A percentile compares a stretch with the other conserved stretches of the same genome.
phyloP scores from a whole-genome alignment of 2,888 invertebrate genomes.

The Caenorhabditis becei region DNA sequence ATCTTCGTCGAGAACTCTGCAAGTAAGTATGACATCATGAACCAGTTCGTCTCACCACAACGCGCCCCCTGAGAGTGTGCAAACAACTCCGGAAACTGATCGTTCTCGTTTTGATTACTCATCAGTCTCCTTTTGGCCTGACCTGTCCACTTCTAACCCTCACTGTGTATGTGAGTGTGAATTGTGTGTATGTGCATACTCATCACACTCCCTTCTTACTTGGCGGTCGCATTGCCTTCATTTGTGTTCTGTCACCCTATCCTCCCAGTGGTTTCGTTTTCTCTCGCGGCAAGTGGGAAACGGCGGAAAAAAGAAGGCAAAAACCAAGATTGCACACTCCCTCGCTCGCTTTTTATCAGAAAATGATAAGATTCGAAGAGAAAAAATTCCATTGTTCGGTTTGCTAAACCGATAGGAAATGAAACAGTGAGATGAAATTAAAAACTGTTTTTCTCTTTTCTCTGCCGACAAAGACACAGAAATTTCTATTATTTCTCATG shows the following conservation, averaged over 20 bases:
- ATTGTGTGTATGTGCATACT: conserved; percentile 29
- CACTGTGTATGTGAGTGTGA: not conserved
- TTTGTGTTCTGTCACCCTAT: not conserved
- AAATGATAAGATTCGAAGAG: not conserved
- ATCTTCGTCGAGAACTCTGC: not conserved
- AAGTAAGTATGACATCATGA: conserved; percentile 7
- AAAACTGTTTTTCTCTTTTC: not conserved
- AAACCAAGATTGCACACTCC: too few species aligned
- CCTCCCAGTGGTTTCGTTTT: not conserved
- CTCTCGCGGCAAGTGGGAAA: not conserved
- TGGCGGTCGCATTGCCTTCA: conserved; percentile 27
- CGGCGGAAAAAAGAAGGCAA: not conserved
- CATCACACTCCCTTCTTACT: conserved; percentile 30
- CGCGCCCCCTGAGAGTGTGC: not conserved
- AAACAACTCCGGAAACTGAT: not conserved
- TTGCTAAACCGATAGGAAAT: too few species aligned
- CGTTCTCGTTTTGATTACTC: conserved; percentile 43
- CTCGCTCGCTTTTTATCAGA: not conserved
- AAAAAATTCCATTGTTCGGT: not conserved
- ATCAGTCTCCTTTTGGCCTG: conserved; percentile 56
- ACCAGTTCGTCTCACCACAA: not conserved
- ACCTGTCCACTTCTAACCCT: conserved; percentile 16
- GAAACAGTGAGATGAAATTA: too few species aligned
- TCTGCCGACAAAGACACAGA: too few species aligned
- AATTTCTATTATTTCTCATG: too few species aligned